Percentiles rank a stretch among this genome's conserved stretches.
phyloP scores from a whole-genome alignment of 2,797 vertebrate genomes.

The Tolypeutes matacus region DNA sequence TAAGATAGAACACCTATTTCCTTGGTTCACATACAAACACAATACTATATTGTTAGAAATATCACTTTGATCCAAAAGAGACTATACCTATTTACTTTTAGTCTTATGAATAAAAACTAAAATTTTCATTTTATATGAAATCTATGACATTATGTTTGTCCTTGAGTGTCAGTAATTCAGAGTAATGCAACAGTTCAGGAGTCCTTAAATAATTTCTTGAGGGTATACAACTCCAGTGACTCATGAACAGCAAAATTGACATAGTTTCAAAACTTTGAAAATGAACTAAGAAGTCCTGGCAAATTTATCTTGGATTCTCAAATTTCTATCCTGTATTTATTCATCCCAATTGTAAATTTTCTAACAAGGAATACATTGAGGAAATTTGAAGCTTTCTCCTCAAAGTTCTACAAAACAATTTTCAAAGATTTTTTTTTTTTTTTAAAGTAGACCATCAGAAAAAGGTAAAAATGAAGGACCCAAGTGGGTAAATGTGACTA shows the following conservation, averaged over 20 bases:
- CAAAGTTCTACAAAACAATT: background rate
- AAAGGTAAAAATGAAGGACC: background rate
- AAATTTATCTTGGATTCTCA: conserved; percentile 47
- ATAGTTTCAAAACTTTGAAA: background rate
- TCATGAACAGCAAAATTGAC: conserved; percentile 8
- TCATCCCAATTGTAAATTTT: background rate
- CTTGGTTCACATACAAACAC: background rate
- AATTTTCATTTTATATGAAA: conserved; percentile 17
- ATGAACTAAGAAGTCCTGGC: conserved; percentile 7
- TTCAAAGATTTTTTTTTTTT: background rate
- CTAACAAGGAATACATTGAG: background rate
- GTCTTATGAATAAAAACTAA: background rate
- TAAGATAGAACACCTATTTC: background rate
- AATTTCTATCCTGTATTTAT: conserved; percentile 24
- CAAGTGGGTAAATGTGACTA: background rate
- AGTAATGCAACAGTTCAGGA: background rate
- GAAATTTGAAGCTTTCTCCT: conserved; percentile 7
- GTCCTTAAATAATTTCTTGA: background rate
- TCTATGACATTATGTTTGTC: background rate
- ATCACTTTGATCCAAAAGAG: background rate
- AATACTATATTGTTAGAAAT: conserved; percentile 5
- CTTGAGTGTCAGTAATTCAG: background rate
- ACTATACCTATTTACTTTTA: background rate
- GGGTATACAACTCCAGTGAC: background rate
- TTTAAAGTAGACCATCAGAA: background rate